Conservation (phyloP, 2,888 invertebrate genomes). For the Aromia moschata region DNA sequence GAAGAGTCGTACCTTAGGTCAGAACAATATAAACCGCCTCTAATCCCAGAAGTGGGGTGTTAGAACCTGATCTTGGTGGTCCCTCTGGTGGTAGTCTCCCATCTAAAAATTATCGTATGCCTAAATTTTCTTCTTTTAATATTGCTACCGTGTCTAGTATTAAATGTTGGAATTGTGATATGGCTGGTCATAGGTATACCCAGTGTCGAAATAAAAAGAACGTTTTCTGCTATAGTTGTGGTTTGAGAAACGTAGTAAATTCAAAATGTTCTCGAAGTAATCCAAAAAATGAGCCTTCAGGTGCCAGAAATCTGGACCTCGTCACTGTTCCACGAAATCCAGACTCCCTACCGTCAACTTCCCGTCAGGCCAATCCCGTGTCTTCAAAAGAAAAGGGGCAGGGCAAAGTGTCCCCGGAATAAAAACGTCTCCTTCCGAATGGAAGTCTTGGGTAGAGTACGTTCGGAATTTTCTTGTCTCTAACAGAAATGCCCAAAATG, state of each 20-base stretch:
- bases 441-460: conserved; percentile 3
- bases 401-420: neutral
- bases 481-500: neutral
- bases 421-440: neutral
- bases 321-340: conserved; percentile 7
- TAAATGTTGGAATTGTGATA: conserved; percentile 25
- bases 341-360: neutral
- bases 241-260: conserved; percentile 1
- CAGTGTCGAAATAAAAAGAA: conserved; percentile 3
- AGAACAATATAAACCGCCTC: conserved; percentile 8
- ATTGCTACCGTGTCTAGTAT: conserved; percentile 5
- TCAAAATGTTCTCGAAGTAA: conserved; percentile 6
- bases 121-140: neutral
- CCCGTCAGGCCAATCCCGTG: neutral
- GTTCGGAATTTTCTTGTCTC: neutral
- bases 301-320: neutral
- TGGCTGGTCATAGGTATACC: neutral
- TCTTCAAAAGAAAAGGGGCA: neutral
- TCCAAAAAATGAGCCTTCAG: conserved; percentile 1
- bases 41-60: conserved; percentile 3
- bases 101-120: neutral
- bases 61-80: conserved; percentile 21
- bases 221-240: conserved; percentile 20
- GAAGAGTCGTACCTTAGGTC: conserved; percentile 7
- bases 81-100: neutral